Percentiles rank a stretch among this genome's conserved stretches.
Evolutionary conservation across 2,797 vertebrate species (phyloP).

Genomic region (Pipistrellus nathusii): DNA sequence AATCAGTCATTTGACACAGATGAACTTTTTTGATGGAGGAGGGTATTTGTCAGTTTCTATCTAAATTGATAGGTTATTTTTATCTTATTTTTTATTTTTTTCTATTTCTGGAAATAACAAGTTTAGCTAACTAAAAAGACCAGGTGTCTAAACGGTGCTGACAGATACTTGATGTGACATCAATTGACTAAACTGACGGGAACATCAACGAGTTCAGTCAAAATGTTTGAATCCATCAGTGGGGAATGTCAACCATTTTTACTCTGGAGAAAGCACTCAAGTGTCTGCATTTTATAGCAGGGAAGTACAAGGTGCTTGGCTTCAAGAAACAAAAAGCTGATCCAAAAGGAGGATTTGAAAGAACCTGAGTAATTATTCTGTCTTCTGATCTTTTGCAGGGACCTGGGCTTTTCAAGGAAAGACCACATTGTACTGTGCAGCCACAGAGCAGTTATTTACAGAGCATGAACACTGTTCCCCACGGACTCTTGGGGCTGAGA

Average conservation of each 20-base stretch:
- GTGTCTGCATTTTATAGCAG: background rate
- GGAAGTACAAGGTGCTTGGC: conserved; percentile 36
- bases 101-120: conserved; percentile 76
- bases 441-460: background rate
- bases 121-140: conserved; percentile 73
- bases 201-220: conserved; percentile 78
- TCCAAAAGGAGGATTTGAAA: conserved; percentile 36
- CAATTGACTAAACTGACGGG: conserved; percentile 71
- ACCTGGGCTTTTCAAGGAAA: background rate
- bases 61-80: conserved; percentile 75
- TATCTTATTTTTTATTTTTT: conserved; percentile 69
- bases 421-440: background rate
- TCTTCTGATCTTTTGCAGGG: conserved; percentile 11
- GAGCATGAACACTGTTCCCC: background rate
- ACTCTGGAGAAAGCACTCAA: conserved; percentile 55
- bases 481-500: background rate
- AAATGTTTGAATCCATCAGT: conserved; percentile 72
- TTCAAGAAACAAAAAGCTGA: background rate
- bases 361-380: background rate
- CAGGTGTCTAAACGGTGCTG: conserved; percentile 77
- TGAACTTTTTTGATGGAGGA: conserved; percentile 57
- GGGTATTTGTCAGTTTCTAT: conserved; percentile 66
- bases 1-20: conserved; percentile 60
- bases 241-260: conserved; percentile 51
- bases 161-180: conserved; percentile 70